Evolutionary conservation across 2,797 vertebrate species (phyloP).

Genomic region (Karalla daura): DNA sequence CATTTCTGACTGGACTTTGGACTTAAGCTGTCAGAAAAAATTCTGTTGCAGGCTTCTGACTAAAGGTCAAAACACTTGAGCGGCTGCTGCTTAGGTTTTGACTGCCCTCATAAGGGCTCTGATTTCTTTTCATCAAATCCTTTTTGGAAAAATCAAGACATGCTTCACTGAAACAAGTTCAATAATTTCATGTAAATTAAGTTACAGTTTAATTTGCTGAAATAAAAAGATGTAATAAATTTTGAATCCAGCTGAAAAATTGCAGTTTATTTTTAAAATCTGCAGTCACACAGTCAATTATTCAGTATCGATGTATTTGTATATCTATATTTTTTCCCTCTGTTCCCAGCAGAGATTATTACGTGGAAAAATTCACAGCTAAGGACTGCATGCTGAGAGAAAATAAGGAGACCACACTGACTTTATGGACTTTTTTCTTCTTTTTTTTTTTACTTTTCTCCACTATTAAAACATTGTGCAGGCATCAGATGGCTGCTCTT

Average conservation of each 20-base stretch:
- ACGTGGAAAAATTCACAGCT: constrained; percentile 63
- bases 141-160: neutral
- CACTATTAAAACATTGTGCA: constrained; percentile 64
- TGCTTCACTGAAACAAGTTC: neutral
- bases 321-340: constrained; percentile 1
- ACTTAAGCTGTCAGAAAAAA: neutral
- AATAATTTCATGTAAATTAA: neutral
- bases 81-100: neutral
- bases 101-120: too few species aligned
- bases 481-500: constrained; percentile 66
- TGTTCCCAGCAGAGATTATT: constrained; percentile 33
- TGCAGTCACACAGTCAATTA: neutral
- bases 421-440: constrained; percentile 71
- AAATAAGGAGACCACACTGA: constrained; percentile 75
- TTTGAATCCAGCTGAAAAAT: neutral
- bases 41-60: neutral
- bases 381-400: constrained; percentile 57
- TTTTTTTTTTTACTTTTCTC: too few species aligned
- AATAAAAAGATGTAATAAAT: neutral
- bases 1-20: neutral
- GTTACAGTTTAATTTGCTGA: constrained; percentile 1
- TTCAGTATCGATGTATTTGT: neutral
- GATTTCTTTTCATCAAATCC: neutral
- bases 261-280: neutral
- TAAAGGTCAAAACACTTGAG: neutral